Base-by-base conservation (phyloP, 2,797 vertebrate genomes). In the Catamblyrhynchus diadema region DNA sequence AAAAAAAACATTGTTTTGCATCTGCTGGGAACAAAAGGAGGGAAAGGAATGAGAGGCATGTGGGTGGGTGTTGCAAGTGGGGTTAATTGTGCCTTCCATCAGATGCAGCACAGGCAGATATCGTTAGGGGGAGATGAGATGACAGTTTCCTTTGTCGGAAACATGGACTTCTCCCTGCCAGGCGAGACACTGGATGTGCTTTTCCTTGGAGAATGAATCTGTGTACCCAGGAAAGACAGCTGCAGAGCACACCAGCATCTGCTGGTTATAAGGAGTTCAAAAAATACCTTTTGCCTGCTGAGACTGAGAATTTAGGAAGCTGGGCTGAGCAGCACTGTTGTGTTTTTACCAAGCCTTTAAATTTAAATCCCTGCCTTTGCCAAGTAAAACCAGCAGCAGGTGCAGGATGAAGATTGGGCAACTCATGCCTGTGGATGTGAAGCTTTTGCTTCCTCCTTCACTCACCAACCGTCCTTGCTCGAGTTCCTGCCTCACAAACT, bases 51-150 rank as follows among this genome's bases (percentile, higher is more conserved):
- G 42, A 53, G 73, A 64, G 47, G 57, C 89, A 69, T 59, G 13
- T 6, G 65, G 77, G 75, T 78, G 87, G 71, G 25, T 78, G 10
- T 71, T 69, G 87, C 42, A 71, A 54, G 13, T 11, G 8, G 69
- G 91, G 77, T 88, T 91, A 81, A 78, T 81, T 88, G 72, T 81
- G 81, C 72, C 37, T 88, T 75, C 82, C 80, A 21, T 70, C 32
- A 20, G 85, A 56, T 94, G 89, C 89, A 91, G 21, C 84, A 33
- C 79, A n/a, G 84, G 67, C 10, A 85, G 27, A 69, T 56, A 16
- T 87, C 89, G 39, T 92, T 94, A 94, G 91, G 84, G 96, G 95
- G 94, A 94, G 93, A 41, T 89, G 92, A 61, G 91, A 41, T 89
- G 92, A 61, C 77, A 54, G 69, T 45, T 96, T 41, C 69, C 85